Evolutionary conservation across 2,888 invertebrate species (phyloP), one percentile per base, ranked within the genome.

Genomic region (Agrochola lota): DNA sequence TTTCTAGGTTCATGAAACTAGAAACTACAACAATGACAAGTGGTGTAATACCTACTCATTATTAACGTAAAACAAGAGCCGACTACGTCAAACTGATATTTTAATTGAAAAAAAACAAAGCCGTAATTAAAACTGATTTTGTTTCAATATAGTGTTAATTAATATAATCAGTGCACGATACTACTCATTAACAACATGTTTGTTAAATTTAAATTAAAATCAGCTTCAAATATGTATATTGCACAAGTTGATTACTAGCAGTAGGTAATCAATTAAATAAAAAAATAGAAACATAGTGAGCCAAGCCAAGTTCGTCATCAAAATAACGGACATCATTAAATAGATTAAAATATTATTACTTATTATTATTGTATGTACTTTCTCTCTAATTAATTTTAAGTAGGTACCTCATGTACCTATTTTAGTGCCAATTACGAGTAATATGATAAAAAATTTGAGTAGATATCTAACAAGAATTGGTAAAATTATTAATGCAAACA

Each of bases 101-200:
- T n/a, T 40, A 71, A 57, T 78, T 30, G 17, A 57, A n/a, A 2
- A 64, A 64, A 64, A 78, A 63, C 46, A 69, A 64, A 79, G n/a
- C 46, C 0, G 12, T 60, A 69, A 84, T 79, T 60, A 84, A 64
- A 52, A 52, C 52, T n/a, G 79, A 74, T 69, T 76, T 64, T 40
- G 40, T 79, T 35, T 6, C 26, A 57, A 67, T 59, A 67, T 12
- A 57, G n/a, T 52, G 60, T 35, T 62, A 59, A 84, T 82, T 80
- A 83, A 23, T 71, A 43, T 68, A 62, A 78, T 80, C 35, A 63
- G 30, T 67, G 7, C 52, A 20, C 46, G 55, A 62, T 60, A 55
- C 0, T 6, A 49, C 8, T 59, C 9, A 71, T 57, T 66, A 46
- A 43, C 30, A 46, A 68, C 43, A 35, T 59, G 46, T 67, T 83